Evolutionary conservation across 2,888 invertebrate species (phyloP).

Genomic region (Nemapogon koenigi): DNA sequence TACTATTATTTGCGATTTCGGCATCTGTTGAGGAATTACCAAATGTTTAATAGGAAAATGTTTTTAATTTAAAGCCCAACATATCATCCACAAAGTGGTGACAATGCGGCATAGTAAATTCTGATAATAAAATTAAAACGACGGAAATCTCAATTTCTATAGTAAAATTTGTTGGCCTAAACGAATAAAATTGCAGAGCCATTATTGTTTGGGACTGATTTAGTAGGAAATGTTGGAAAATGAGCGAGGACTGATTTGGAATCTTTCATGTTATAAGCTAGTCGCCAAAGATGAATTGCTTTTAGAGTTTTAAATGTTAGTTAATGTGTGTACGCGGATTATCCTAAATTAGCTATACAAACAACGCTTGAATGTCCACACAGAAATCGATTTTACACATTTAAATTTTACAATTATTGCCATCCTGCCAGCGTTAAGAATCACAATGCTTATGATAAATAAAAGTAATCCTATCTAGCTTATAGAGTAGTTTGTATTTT

Average conservation of each 20-base stretch:
- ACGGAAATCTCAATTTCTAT: neutral
- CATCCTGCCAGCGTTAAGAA: slow-evolving; percentile 58
- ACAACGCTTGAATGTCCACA: slow-evolving; percentile 59
- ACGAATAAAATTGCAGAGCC: too few species aligned
- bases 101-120: slow-evolving; percentile 19
- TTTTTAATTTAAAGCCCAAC: slow-evolving; percentile 25
- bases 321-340: slow-evolving; percentile 56
- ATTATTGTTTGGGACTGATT: slow-evolving; percentile 6
- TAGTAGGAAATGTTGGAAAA: slow-evolving; percentile 15
- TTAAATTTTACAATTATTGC: slow-evolving; percentile 35
- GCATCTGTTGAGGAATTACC: slow-evolving; percentile 39
- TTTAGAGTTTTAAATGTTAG: slow-evolving; percentile 53
- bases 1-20: slow-evolving; percentile 43
- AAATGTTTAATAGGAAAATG: slow-evolving; percentile 57
- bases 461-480: slow-evolving; percentile 57
- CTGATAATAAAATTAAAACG: neutral
- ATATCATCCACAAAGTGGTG: slow-evolving; percentile 60
- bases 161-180: slow-evolving; percentile 3
- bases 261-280: slow-evolving; percentile 59
- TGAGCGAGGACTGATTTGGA: slow-evolving; percentile 40
- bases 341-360: slow-evolving; percentile 53
- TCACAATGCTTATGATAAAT: slow-evolving; percentile 61
- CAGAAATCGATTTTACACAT: slow-evolving; percentile 57
- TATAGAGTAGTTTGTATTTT: slow-evolving; percentile 60
- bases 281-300: slow-evolving; percentile 51